A percentile compares a stretch with the other conserved stretches of the same genome.
These are phyloP conservation scores for Hemibagrus wyckioides DNA, from an alignment of 2,113 vertebrate species.

Conservation along the genomic window DNA sequence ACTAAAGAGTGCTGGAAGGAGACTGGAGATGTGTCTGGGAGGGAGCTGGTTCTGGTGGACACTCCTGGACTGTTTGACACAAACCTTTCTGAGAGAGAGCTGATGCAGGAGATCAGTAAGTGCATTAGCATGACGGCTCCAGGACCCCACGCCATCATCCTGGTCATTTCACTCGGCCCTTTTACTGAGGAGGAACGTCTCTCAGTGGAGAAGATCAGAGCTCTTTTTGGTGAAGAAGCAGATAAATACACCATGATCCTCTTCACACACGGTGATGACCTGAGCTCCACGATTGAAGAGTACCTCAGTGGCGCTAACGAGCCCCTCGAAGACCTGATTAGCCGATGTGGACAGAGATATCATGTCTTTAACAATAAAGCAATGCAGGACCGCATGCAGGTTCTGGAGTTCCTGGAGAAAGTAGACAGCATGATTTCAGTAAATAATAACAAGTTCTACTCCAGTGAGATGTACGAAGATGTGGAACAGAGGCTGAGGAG, in stretches of 20 bases:
- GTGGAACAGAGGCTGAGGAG: slow-evolving; percentile 9
- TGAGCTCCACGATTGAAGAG: not conserved
- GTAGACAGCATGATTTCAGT: not conserved
- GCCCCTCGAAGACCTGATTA: not conserved
- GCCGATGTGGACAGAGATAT: not conserved
- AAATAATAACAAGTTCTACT: not conserved
- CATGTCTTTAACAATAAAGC: slow-evolving; percentile 30
- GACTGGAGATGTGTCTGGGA: not conserved
- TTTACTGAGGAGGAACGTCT: not conserved
- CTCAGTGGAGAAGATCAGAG: slow-evolving; percentile 32
- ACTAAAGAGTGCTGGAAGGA: slow-evolving; percentile 39
- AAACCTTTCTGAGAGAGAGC: not conserved
- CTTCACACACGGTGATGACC: slow-evolving; percentile 31
- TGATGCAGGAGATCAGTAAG: not conserved
- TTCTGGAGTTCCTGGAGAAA: slow-evolving; percentile 31
- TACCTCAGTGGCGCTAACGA: not conserved
- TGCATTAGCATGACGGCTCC: slow-evolving; percentile 8
- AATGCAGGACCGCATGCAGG: not conserved
- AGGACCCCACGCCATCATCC: slow-evolving; percentile 40
- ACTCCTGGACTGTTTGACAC: slow-evolving; percentile 26
- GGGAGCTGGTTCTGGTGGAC: slow-evolving; percentile 12
- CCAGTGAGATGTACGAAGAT: not conserved
- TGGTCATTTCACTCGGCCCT: not conserved
- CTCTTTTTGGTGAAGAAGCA: slow-evolving; percentile 36
- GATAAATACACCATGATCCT: slow-evolving; percentile 37